These are phyloP conservation scores for Callionymus lyra DNA, from an alignment of 2,113 vertebrate species.

Conservation along the genomic window DNA sequence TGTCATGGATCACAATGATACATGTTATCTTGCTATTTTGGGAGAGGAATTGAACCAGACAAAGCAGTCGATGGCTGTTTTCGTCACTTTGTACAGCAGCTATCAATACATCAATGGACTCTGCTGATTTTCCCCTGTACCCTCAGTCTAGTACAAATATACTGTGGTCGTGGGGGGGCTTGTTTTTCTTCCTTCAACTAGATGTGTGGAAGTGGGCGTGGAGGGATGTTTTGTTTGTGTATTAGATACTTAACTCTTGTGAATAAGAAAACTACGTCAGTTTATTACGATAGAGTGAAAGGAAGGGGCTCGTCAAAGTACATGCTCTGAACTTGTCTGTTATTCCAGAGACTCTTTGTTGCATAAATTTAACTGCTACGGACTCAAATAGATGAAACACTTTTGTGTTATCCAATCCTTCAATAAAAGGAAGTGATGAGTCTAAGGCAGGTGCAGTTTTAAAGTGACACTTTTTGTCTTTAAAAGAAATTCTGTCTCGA, in stretches of 20 bases:
- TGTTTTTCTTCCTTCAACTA: slow-evolving; percentile 27
- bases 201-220: not conserved
- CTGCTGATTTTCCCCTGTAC: slow-evolving; percentile 19
- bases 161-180: slow-evolving; percentile 33
- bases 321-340: not conserved
- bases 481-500: too few species aligned
- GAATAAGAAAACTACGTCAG: slow-evolving; percentile 5
- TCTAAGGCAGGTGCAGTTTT: too few species aligned
- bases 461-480: too few species aligned
- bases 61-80: slow-evolving; percentile 52
- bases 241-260: slow-evolving; percentile 1
- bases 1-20: slow-evolving; percentile 20
- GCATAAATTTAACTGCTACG: not conserved
- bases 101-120: slow-evolving; percentile 55
- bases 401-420: slow-evolving; percentile 4
- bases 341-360: slow-evolving; percentile 31
- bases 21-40: slow-evolving; percentile 29
- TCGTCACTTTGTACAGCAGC: slow-evolving; percentile 36
- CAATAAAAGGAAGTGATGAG: too few species aligned
- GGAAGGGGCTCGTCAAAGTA: slow-evolving; percentile 11
- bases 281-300: not conserved
- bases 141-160: slow-evolving; percentile 36
- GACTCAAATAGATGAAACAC: too few species aligned
- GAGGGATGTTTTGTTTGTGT: not conserved
- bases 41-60: slow-evolving; percentile 52